Conservation (phyloP, 2,797 vertebrate genomes). For the Falco biarmicus region DNA sequence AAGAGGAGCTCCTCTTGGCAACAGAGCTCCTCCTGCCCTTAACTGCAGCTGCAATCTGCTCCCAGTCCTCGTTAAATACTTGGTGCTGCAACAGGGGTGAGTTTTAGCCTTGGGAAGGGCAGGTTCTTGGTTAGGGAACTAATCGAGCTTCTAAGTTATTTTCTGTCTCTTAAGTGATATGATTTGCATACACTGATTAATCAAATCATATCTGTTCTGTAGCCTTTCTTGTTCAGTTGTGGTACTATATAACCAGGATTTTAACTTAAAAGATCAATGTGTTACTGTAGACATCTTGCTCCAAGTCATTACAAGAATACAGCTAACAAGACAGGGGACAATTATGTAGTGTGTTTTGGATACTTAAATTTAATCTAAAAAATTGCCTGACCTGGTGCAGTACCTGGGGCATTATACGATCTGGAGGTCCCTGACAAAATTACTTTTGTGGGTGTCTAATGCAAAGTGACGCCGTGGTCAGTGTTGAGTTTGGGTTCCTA, state of each 20-base stretch:
- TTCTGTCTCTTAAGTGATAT: background rate
- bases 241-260: background rate
- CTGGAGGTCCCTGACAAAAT: background rate
- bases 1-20: background rate
- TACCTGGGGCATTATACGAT: background rate
- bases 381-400: background rate
- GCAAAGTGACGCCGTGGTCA: background rate
- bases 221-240: background rate
- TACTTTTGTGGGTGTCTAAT: fast-evolving
- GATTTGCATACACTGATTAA: background rate
- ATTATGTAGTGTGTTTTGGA: background rate
- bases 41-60: background rate
- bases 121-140: background rate
- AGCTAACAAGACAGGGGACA: background rate
- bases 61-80: background rate
- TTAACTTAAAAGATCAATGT: background rate
- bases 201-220: background rate
- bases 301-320: background rate
- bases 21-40: background rate
- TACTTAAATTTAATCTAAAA: background rate
- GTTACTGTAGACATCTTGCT: background rate
- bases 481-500: background rate
- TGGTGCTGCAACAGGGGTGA: fast-evolving
- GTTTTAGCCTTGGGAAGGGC: background rate
- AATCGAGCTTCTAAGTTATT: background rate